Conservation (phyloP, 2,888 invertebrate genomes). For the Drosophila stalkeri region DNA sequence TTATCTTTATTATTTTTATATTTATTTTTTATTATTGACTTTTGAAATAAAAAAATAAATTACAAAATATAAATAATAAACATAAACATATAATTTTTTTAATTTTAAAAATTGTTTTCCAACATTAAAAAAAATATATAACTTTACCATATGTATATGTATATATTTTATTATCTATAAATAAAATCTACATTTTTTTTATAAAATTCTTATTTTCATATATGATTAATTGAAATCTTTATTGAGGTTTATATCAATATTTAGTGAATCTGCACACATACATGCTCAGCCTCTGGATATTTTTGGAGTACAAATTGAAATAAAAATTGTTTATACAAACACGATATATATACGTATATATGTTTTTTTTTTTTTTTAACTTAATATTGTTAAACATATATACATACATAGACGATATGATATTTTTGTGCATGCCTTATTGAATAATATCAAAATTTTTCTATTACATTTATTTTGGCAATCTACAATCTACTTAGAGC, state of each 20-base stretch:
- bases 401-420: slow-evolving; percentile 9
- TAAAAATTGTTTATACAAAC: slow-evolving; percentile 11
- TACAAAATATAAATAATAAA: no score
- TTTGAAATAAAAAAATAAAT: no score
- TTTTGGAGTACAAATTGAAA: slow-evolving; percentile 14
- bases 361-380: not conserved
- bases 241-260: not conserved
- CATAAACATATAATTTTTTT: no score
- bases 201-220: no score
- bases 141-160: no score
- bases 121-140: no score
- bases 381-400: slow-evolving; percentile 20
- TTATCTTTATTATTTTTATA: no score
- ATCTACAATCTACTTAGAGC: slow-evolving; percentile 54
- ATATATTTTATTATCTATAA: no score
- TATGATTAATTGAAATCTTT: no score
- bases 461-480: slow-evolving; percentile 59
- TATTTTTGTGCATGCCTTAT: slow-evolving; percentile 62
- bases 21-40: no score
- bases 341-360: not conserved
- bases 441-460: slow-evolving; percentile 58
- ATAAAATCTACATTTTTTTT: no score
- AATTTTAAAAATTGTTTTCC: no score
- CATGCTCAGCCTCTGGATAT: slow-evolving; percentile 14
- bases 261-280: not conserved